Conservation (phyloP, 2,797 vertebrate genomes). For the Pelobates cultripes region DNA sequence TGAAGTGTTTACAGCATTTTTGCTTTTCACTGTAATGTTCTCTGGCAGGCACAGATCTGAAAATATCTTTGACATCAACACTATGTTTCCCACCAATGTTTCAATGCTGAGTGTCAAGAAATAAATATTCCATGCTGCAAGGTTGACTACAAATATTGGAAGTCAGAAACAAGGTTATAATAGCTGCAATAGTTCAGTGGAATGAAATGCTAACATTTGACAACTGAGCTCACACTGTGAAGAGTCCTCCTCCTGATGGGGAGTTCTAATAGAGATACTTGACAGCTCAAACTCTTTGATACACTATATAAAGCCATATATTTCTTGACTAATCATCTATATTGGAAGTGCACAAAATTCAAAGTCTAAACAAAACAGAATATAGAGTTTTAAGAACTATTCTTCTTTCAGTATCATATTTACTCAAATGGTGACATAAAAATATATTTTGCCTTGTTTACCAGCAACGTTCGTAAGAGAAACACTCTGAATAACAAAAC, state of each 20-base stretch:
- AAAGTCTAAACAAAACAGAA: too few species aligned
- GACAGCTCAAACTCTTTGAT: not conserved
- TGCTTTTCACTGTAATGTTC: slow-evolving; percentile 1
- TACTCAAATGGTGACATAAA: too few species aligned
- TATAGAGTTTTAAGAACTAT: too few species aligned
- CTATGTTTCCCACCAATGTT: slow-evolving; percentile 1
- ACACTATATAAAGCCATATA: too few species aligned
- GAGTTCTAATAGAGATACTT: slow-evolving; percentile 1
- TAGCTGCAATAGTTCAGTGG: slow-evolving; percentile 11
- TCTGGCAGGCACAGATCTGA: not conserved
- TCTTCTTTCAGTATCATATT: too few species aligned
- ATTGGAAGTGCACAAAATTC: too few species aligned
- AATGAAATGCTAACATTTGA: slow-evolving; percentile 17
- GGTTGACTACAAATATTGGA: slow-evolving; percentile 10
- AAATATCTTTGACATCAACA: slow-evolving; percentile 19
- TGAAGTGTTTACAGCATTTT: not conserved
- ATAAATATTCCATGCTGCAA: slow-evolving; percentile 33
- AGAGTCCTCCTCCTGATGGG: not conserved
- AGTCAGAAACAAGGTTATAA: slow-evolving; percentile 21
- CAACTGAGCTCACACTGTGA: not conserved
- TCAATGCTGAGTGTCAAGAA: slow-evolving; percentile 6
- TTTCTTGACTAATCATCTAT: too few species aligned
- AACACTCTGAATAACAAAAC: too few species aligned
- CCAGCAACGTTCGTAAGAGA: too few species aligned
- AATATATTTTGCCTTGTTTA: too few species aligned